Evolutionary conservation across 2,888 invertebrate species (phyloP), one percentile per base, ranked within the genome.

Genomic region (Cerceris ruficornis): DNA sequence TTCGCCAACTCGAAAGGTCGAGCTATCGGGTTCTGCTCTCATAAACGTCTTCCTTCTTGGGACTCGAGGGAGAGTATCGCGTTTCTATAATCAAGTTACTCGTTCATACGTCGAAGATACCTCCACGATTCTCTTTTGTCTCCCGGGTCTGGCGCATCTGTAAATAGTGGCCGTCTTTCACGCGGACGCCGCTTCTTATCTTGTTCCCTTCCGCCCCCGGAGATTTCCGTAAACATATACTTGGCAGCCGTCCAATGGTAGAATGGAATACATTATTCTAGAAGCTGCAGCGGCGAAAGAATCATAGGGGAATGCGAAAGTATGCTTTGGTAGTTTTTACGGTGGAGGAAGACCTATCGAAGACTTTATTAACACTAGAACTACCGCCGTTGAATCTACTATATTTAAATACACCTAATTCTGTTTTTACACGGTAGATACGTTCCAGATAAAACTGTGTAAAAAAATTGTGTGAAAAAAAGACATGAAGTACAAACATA

Each of bases 191-290:
- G 11, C 66, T 52, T 61, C 67, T 77, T 74, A 75, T 67, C 81
- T 43, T 66, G 59, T 52, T 69, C 77, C 78, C 69, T 60, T 55
- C 52, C 17, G 28, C 28, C 60, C 52, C 58, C 69, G 72, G 72
- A 69, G 77, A 86, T 88, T 89, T 89, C 88, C 88, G 89, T 89
- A 89, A 89, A 89, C 89, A 89, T 83, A 87, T 84, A 83, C 81
- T 84, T 89, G 89, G 89, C 88, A 61, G 0, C 0, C 28, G 49
- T 82, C 89, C 88, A 88, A 77, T 75, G 71, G 71, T 55, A 64
- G 77, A 82, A 79, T 67, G 75, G 69, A 77, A 72, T 65, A 69
- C 68, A 77, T 79, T 85, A 84, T 82, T 81, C 80, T 75, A 66
- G 79, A 66, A 81, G 81, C 67, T 52, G 81, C 64, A 67, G 69